Base-by-base conservation (phyloP, 2,113 vertebrate species). In the Acanthochromis polyacanthus region DNA sequence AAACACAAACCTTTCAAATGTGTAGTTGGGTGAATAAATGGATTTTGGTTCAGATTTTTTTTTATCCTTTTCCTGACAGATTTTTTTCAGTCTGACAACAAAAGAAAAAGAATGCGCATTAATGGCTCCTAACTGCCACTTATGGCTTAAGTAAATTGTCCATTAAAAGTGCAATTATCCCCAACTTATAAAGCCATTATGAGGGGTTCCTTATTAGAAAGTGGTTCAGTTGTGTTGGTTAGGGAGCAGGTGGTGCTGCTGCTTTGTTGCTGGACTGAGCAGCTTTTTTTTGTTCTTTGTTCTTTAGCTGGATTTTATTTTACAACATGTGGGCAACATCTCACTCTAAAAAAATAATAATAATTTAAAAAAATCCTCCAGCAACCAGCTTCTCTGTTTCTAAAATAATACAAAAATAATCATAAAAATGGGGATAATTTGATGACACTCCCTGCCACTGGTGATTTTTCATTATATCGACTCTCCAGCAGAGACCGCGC, bases 361-460 rank as follows among this genome's bases (percentile, higher is more conserved):
- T 1, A 48, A 48, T 15, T 11, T 1, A 4, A 17, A n/a, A 76
- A 66, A 15, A 51, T 52, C 45, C 40, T 17, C 59, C 57, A 45
- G 8, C 15, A 12, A 0, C 20, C 4, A 43, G 40, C 6, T 50
- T 51, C 36, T 14, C 40, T 40, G 10, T 12, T 3, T 12, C 40
- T 14, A 43, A n/a, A 46, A 59, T 48, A 28, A 63, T 17, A 19
- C 22, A 58, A 43, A 50, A 19, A 50, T 19, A 19, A 50, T 19
- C 9, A 9, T 22, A 23, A 17, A 45, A 57, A 40, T 38, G 83
- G 55, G 75, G 61, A 86, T 92, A 88, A 94, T 95, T 94, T 95
- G 92, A 59, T 76, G 94, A 95, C 94, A 81, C 90, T 94, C 94
- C 94, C 94, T 94, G 77, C 73, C 79, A 53, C 81, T 66, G 82